Base-by-base conservation (phyloP, 2,888 invertebrate genomes). In the Zaprionus lineosus region DNA sequence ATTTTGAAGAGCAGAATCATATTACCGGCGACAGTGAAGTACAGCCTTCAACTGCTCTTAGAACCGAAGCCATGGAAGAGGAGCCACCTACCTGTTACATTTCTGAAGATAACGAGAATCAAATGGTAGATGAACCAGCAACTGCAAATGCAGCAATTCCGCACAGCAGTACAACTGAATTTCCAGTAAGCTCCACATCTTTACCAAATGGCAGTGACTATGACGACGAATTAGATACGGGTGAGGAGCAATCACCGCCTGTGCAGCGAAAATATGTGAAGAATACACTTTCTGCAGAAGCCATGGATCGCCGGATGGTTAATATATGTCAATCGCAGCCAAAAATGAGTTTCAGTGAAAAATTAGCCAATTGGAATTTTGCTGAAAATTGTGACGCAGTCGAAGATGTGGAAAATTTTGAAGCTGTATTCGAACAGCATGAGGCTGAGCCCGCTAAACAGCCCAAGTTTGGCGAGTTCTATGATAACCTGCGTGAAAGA, bases 131-230 rank as follows among this genome's bases (percentile, higher is more conserved):
- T 31, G 29, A 15, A 26, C 11, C 15, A 11, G 7, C 39, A 12
- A 15, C 34, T 31, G 18, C 37, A 16, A 14, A 21, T 21, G 12
- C 39, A 15, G 26, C 18, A 48, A 43, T 40, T 9, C 36, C 44
- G 1, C 79, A 69, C 11, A 88, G 88, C n/a, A 87, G 88, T 18
- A 88, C 89, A 3, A 89, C 89, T 21, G 89, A 89, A 34, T 88
- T 89, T 61, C 89, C 89, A 3, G 87, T 88, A 0, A 89, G 89
- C 21, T 88, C 88, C 2, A 87, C 88, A 0, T 89, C 89, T 0
- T 86, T 86, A 67, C 83, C 84, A 1, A 63, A 78, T 21, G 72
- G 50, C 21, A 86, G 88, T n/a, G 74, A 74, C 15, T 82, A 39
- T 4, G 85, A 79, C 2, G 84, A 70, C 16, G 85, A 79, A 1